Evolutionary conservation across 2,113 vertebrate species (phyloP).

Genomic region (Naja naja): DNA sequence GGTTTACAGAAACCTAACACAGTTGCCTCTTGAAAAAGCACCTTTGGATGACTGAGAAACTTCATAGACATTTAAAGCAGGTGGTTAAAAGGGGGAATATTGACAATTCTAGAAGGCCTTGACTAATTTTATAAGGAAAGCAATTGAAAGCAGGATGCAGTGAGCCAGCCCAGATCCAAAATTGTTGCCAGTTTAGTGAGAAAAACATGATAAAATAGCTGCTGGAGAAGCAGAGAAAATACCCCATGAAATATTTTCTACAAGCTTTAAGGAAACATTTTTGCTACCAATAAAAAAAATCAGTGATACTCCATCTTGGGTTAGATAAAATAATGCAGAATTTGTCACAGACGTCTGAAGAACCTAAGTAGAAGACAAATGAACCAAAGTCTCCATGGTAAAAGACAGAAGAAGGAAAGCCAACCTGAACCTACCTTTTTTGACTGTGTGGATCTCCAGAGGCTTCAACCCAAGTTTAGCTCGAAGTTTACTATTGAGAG

Average conservation of each 20-base stretch:
- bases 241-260: too few relatives aligned
- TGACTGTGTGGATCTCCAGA: slow-evolving; percentile 78
- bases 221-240: not conserved
- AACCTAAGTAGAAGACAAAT: not conserved
- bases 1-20: too few relatives aligned
- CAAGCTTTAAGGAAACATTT: not conserved
- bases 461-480: slow-evolving; percentile 90
- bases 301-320: not conserved
- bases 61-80: too few relatives aligned
- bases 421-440: slow-evolving; percentile 70
- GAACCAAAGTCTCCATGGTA: not conserved
- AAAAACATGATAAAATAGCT: not conserved
- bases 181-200: too few relatives aligned
- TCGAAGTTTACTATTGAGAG: slow-evolving; percentile 77
- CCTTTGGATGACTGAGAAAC: too few relatives aligned
- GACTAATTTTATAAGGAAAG: not conserved
- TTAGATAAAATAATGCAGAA: not conserved
- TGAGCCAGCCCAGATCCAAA: not conserved
- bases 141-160: not conserved
- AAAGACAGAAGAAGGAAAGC: not conserved
- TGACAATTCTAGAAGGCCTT: not conserved
- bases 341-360: not conserved
- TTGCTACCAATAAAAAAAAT: not conserved
- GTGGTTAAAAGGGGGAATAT: not conserved
- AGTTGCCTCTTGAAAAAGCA: too few relatives aligned